These are phyloP conservation scores for Cynaeus angustus DNA, from an alignment of 2,888 invertebrate genomes.

Conservation along the genomic window DNA sequence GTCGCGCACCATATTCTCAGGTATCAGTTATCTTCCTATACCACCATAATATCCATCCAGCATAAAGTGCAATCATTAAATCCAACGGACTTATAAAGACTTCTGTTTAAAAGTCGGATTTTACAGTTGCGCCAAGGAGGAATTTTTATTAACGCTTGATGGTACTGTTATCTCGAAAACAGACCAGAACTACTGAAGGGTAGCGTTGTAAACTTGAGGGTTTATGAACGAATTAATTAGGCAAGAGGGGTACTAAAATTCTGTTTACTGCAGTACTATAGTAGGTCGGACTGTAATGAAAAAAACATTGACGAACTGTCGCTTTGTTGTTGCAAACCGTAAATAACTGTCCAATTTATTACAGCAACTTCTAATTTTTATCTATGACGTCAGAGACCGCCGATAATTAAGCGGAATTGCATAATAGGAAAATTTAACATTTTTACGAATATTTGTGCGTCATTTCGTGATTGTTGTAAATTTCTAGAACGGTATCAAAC, in stretches of 20 bases:
- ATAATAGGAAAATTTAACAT: too few species aligned
- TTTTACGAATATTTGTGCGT: neutral
- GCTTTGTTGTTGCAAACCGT: too few species aligned
- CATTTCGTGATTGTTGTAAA: too few species aligned
- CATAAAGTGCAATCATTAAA: slow-evolving; percentile 40
- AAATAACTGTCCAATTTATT: too few species aligned
- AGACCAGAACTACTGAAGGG: slow-evolving; percentile 9
- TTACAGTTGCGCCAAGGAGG: slow-evolving; percentile 23
- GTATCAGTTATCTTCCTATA: slow-evolving; percentile 52
- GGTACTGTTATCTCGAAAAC: slow-evolving; percentile 21
- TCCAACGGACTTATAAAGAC: slow-evolving; percentile 23
- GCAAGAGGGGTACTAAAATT: neutral
- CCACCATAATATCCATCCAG: slow-evolving; percentile 45
- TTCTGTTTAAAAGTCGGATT: slow-evolving; percentile 11
- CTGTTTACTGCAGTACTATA: too few species aligned
- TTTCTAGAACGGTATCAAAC: too few species aligned
- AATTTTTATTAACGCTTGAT: slow-evolving; percentile 9
- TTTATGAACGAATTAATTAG: slow-evolving; percentile 1
- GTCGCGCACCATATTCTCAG: slow-evolving; percentile 50
- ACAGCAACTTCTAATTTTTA: too few species aligned
- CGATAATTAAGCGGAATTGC: neutral
- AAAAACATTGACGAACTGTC: neutral
- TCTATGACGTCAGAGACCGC: neutral
- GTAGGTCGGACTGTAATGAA: neutral
- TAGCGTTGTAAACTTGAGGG: neutral